Evolutionary conservation across 2,888 invertebrate species (phyloP), one percentile per base, ranked within the genome.

Genomic region (Prenolepis imparis): DNA sequence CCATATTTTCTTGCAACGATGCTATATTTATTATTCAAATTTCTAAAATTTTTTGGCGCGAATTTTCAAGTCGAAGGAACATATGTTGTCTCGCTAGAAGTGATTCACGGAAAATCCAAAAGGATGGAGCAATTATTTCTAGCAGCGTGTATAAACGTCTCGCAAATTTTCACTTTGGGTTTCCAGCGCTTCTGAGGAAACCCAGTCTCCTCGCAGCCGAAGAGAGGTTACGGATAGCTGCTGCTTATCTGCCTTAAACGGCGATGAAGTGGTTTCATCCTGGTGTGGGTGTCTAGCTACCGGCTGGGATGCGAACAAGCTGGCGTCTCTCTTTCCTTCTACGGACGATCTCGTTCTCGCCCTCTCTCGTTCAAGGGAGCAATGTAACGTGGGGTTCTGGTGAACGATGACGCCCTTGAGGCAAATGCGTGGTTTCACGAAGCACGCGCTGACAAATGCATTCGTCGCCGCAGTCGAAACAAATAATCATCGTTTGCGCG

Each of bases 351-450:
- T 85, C 75, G 66, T 55, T 86, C 61, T 72, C 77, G 44, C 84
- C 57, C 74, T 67, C 72, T 68, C 73, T 80, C 63, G 48, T 75
- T 68, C 70, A 57, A 84, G 83, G 75, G 78, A 85, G 84, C 84
- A 59, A 74, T 72, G 67, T 73, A 73, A 84, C 77, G 84, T 57
- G 84, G 83, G 68, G 84, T 77, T 77, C 77, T 57, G 86, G 88
- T 91, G 91, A 91, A 87, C 90, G 89, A 91, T 91, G 91, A 91
- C 88, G 88, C 91, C 91, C 91, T 89, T 86, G 91, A 91, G 91
- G 91, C 89, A 88, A 91, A 91, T 90, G 90, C 90, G 90, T 87
- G 90, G 91, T 89, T 90, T 89, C 90, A 87, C 88, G 89, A 86
- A 84, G 83, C 86, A 86, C 85, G 83, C 86, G 88, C 87, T 91